phyloP scores from a whole-genome alignment of 1,140 invertebrate species.

The Drosophila leontia region DNA sequence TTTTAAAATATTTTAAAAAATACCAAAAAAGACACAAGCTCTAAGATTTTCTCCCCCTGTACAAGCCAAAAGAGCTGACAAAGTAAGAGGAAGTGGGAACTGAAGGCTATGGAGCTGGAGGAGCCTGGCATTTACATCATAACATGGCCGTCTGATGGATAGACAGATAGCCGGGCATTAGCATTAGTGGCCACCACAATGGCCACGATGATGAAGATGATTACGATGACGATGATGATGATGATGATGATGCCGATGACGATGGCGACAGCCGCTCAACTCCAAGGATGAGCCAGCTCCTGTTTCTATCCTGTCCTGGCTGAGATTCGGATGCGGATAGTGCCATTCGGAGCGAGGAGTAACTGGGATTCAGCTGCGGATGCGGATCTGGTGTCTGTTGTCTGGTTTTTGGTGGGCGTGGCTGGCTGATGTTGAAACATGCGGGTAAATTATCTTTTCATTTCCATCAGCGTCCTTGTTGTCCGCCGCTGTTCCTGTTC shows the following conservation, averaged over 20 bases:
- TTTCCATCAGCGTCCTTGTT: conserved; percentile 62
- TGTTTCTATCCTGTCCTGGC: neutral
- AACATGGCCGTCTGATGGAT: conserved; percentile 78
- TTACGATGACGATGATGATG: conserved; percentile 16
- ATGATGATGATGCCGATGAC: conserved; percentile 32
- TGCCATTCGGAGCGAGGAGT: neutral
- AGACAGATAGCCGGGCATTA: conserved; percentile 80
- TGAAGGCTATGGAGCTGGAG: conserved; percentile 25
- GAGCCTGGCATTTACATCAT: conserved; percentile 71
- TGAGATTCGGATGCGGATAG: conserved; percentile 22
- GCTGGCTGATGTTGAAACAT: conserved; percentile 63
- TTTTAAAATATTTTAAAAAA: neutral
- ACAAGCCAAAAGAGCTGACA: neutral
- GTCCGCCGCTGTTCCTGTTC: conserved; percentile 2
- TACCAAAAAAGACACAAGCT: neutral
- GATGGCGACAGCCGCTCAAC: conserved; percentile 27
- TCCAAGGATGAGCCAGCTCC: conserved; percentile 19
- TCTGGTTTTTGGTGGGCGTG: conserved; percentile 41
- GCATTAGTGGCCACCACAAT: conserved; percentile 64
- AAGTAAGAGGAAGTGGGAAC: conserved; percentile 5
- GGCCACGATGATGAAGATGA: conserved; percentile 35
- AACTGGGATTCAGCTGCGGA: conserved; percentile 10
- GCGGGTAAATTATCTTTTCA: conserved; percentile 83
- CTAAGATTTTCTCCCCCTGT: neutral
- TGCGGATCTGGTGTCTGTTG: conserved; percentile 14